Evolutionary conservation across 2,888 invertebrate species (phyloP).

Genomic region (Caenorhabditis doughertyi): DNA sequence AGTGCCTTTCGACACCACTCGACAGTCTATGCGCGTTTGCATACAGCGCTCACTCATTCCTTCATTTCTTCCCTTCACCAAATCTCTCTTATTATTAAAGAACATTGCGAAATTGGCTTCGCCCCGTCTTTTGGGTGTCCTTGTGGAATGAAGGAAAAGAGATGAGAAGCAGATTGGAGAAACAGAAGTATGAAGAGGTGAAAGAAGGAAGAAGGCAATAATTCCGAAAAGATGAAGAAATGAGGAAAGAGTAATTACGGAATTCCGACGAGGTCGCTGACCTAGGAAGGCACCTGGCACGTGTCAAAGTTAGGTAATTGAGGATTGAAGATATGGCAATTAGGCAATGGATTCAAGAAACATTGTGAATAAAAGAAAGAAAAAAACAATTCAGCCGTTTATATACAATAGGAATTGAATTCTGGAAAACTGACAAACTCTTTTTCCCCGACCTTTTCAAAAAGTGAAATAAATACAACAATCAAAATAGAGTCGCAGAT

Average conservation of each 20-base stretch:
- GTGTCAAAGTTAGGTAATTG: constrained; percentile 55
- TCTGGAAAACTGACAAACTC: constrained; percentile 1
- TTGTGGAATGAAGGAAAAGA: constrained; percentile 38
- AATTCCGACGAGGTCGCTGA: constrained; percentile 57
- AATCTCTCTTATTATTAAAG: constrained; percentile 55
- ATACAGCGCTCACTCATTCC: constrained; percentile 37
- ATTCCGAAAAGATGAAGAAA: constrained; percentile 31
- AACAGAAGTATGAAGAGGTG: constrained; percentile 6
- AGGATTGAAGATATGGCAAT: constrained; percentile 38
- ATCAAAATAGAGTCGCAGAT: constrained; percentile 21
- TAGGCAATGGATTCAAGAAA: constrained; percentile 12
- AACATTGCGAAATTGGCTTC: constrained; percentile 62
- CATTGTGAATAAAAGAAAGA: neutral
- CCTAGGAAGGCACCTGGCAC: constrained; percentile 55
- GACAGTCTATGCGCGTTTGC: constrained; percentile 51
- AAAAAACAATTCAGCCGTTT: neutral
- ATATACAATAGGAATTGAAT: constrained; percentile 14
- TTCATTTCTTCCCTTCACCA: constrained; percentile 11
- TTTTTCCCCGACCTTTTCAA: neutral
- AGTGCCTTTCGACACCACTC: constrained; percentile 37
- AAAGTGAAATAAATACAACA: neutral
- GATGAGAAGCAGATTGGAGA: constrained; percentile 47
- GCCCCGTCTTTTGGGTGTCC: constrained; percentile 33
- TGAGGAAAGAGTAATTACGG: constrained; percentile 52
- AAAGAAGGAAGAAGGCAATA: constrained; percentile 25